Base-by-base conservation (phyloP, 2,888 invertebrate genomes). In the Nephrotoma flavescens region DNA sequence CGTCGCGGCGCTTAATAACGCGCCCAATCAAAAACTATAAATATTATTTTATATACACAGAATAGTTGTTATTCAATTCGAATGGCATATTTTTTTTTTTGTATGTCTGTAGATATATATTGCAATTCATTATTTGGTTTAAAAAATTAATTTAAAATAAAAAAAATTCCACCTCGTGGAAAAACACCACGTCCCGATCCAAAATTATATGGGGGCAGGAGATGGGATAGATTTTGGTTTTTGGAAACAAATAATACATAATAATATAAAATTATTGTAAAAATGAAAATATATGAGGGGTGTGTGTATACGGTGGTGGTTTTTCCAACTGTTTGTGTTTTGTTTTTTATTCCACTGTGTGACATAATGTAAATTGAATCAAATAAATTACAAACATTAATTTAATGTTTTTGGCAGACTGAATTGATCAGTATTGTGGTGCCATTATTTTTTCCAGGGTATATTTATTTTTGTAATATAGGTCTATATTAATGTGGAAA, bases 321-420 rank as follows among this genome's bases (percentile, higher is more conserved):
- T 71, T 52, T 71, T 71, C 71, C 52, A 15, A 57, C n/a, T 6
- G 15, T 15, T 52, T 6, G 15, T 15, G n/a, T 52, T 52, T 57
- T 15, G 52, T 57, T 71, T 71, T 31, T 71, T 71, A n/a, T 84
- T 84, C 9, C 84, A 42, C 31, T 31, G 15, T 84, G 84, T 84
- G 84, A 84, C 84, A 84, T 84, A 84, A 84, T 84, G 84, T 84
- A 84, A 87, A 86, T 86, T 83, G 71, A 86, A 87, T 86, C 87
- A 87, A 87, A 86, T 86, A 86, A 87, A 87, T 87, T 86, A 86
- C 83, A 84, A 86, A 84, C 87, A 87, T 87, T 87, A 87, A 84
- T 87, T 87, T 87, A 87, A 87, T 87, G 87, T 87, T 87, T 87
- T 87, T 87, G 86, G 87, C 87, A 87, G 87, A 83, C 87, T 86